phyloP scores from a whole-genome alignment of 2,113 vertebrate genomes.

The Ptyas mucosa region DNA sequence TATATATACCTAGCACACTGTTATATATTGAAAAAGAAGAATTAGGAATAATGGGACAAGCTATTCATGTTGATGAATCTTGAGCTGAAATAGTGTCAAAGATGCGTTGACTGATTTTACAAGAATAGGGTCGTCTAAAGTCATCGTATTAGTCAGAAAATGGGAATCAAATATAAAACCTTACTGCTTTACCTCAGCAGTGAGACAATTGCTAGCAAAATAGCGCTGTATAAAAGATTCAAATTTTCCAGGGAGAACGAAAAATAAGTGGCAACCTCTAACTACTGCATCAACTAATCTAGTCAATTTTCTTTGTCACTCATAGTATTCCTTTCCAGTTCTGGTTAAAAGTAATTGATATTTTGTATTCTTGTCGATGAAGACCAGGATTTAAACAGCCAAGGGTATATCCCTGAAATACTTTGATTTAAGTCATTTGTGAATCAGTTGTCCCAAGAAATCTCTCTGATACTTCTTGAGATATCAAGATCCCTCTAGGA shows the following conservation, averaged over 20 bases:
- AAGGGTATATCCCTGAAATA: neutral
- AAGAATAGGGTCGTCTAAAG: neutral
- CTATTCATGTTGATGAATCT: constrained; percentile 19
- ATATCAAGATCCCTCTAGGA: neutral
- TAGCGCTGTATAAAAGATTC: neutral
- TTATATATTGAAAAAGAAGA: constrained; percentile 31
- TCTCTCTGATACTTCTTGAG: neutral
- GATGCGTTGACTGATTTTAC: constrained; percentile 12
- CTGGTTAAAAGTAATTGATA: neutral
- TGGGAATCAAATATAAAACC: neutral
- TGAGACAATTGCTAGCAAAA: constrained; percentile 9
- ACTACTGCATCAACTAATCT: neutral
- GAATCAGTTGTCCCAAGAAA: neutral
- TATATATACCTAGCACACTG: constrained; percentile 9
- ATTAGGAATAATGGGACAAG: constrained; percentile 5
- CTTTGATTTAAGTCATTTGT: neutral
- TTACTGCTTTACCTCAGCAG: neutral
- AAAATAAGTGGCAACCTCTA: neutral
- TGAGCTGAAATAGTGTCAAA: constrained; percentile 24
- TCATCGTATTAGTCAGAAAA: constrained; percentile 14
- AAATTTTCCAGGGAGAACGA: neutral
- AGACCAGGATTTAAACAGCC: neutral
- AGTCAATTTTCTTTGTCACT: neutral
- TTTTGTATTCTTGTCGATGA: neutral
- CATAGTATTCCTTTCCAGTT: neutral